Conservation (phyloP, 2,797 vertebrate genomes). For the Buphagus erythrorhynchus region DNA sequence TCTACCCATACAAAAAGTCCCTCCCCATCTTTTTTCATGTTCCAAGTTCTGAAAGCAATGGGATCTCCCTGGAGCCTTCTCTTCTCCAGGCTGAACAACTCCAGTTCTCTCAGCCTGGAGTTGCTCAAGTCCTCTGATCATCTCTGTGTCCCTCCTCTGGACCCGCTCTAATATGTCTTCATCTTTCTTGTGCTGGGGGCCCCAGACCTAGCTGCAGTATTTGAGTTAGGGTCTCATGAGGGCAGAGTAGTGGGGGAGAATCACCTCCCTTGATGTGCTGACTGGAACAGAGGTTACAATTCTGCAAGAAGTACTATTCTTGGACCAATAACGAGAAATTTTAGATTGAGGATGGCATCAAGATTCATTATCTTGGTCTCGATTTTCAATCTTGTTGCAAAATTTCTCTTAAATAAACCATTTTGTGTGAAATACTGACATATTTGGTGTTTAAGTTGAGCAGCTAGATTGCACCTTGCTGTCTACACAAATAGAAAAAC, state of each 20-base stretch:
- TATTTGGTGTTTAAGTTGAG: neutral
- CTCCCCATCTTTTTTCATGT: neutral
- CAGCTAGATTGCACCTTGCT: neutral
- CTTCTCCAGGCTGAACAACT: neutral
- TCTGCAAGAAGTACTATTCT: neutral
- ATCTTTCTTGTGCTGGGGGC: neutral
- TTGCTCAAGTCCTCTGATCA: neutral
- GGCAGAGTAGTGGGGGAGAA: neutral
- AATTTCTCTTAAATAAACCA: neutral
- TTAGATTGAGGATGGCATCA: neutral
- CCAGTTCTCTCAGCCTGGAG: neutral
- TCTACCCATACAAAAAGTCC: neutral
- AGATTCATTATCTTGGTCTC: neutral
- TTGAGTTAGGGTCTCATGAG: neutral
- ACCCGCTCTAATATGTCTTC: fast-evolving
- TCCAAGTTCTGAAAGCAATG: neutral
- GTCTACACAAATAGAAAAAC: neutral
- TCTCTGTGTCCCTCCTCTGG: neutral
- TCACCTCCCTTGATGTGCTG: neutral
- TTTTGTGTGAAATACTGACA: neutral
- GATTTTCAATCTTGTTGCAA: neutral
- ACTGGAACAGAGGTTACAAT: neutral
- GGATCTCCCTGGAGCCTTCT: neutral
- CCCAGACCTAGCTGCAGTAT: neutral
- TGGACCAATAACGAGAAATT: neutral